These are phyloP conservation scores for Vanessa tameamea DNA, from an alignment of 1,140 invertebrate genomes.

Conservation along the genomic window DNA sequence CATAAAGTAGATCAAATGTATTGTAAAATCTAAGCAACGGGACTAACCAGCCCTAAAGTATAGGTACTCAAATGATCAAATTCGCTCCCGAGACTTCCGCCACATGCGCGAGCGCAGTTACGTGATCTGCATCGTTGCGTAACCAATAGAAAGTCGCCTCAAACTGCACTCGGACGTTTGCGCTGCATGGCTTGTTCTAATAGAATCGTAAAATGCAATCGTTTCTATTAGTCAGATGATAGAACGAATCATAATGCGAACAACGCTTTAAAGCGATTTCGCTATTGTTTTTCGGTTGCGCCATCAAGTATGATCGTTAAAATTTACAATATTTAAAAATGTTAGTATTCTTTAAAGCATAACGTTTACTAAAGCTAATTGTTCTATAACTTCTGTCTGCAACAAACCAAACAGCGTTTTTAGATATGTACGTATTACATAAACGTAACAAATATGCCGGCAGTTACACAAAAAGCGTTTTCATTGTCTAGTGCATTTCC, in stretches of 20 bases:
- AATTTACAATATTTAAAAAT: constrained; percentile 12
- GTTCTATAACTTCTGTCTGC: background rate
- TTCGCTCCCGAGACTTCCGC: constrained; percentile 74
- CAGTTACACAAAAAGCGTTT: constrained; percentile 67
- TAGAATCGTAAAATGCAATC: constrained; percentile 62
- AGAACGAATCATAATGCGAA: constrained; percentile 42
- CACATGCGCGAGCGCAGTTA: constrained; percentile 72
- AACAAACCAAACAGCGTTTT: constrained; percentile 5
- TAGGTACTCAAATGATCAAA: constrained; percentile 59
- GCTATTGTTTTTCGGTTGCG: constrained; percentile 27
- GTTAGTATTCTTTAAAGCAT: background rate
- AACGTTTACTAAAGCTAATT: background rate
- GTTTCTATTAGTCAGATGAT: constrained; percentile 51
- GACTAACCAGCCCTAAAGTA: constrained; percentile 36
- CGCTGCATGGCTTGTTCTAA: constrained; percentile 64
- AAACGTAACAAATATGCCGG: constrained; percentile 54
- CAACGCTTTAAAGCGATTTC: constrained; percentile 14
- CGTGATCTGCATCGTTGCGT: constrained; percentile 76
- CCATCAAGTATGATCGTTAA: constrained; percentile 17
- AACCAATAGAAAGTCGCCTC: constrained; percentile 77
- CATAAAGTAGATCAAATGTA: constrained; percentile 11
- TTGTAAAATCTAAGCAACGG: constrained; percentile 6
- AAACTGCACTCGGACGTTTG: constrained; percentile 68
- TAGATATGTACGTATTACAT: constrained; percentile 52
- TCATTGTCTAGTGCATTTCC: constrained; percentile 80